A percentile compares a stretch with the other conserved stretches of the same genome.
Conservation (phyloP, 2,888 invertebrate genomes). For the Phyllotreta striolata region DNA sequence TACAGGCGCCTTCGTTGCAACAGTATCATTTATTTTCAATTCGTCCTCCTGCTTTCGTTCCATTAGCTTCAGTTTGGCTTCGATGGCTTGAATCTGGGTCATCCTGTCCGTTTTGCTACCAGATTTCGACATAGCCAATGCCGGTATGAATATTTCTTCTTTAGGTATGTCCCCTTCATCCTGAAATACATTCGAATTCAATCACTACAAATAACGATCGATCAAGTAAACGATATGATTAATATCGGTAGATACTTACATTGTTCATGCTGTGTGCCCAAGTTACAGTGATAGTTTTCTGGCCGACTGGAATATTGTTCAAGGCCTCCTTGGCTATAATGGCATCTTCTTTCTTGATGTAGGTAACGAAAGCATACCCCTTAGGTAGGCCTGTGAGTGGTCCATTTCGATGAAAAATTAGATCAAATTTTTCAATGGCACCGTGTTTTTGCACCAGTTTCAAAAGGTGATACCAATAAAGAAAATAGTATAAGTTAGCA, state of each 20-base stretch:
- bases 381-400: constrained; percentile 88
- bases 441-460: constrained; percentile 96
- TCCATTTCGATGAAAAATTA: constrained; percentile 91
- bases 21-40: constrained; percentile 76
- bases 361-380: constrained; percentile 94
- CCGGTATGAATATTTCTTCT: constrained; percentile 79
- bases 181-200: constrained; percentile 59
- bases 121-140: constrained; percentile 71
- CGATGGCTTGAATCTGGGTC: constrained; percentile 86
- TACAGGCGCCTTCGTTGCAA: constrained; percentile 71
- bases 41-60: constrained; percentile 74
- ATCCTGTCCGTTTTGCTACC: constrained; percentile 75
- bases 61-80: constrained; percentile 85
- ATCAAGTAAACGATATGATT: too few species aligned
- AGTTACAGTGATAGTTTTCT: constrained; percentile 79
- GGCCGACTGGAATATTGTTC: constrained; percentile 78
- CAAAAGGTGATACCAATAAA: constrained; percentile 92
- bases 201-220: background rate
- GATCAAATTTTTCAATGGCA: constrained; percentile 93
- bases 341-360: constrained; percentile 71
- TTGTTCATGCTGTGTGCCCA: constrained; percentile 79
- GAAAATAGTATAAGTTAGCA: constrained; percentile 45
- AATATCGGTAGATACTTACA: too few species aligned
- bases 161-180: constrained; percentile 80
- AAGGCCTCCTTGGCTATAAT: constrained; percentile 74